Evolutionary conservation across 2,797 vertebrate genomes (phyloP), one percentile per base, ranked within the genome.

Genomic region (Heterohyrax brucei): DNA sequence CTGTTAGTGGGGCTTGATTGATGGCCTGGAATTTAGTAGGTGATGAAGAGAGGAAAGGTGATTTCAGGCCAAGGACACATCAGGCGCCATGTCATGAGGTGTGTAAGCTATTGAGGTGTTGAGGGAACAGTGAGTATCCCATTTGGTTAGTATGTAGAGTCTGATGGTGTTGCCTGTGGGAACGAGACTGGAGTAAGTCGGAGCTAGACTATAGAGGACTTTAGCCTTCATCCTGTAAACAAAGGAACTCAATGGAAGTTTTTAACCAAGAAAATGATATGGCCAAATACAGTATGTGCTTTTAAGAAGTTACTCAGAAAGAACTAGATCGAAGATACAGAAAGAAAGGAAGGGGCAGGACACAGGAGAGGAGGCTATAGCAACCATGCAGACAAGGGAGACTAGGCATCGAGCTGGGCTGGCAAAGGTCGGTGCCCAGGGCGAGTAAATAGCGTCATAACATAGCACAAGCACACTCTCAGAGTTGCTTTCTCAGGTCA

Each of bases 1-100:
- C 28, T 91, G 59, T 68, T 73, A 26, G 39, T 73, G 79, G 39
- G 26, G 22, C 56, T 73, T 85, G 66, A 70, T 59, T 46, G 39
- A 64, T 91, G 83, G 70, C 66, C 73, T 62, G 53, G 26, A 77
- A 80, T 88, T 87, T 46, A 66, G 82, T 46, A 81, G 87, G 66
- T 61, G 73, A 59, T 46, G 30, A 87, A 72, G 56, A 53, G 24
- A 83, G 12, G 22, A 86, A 68, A 75, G 87, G 86, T 44, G 30
- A 82, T 39, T 88, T 61, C 50, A 59, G 46, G 53, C 26, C 77
- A 85, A 94, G 87, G 72, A 73, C 22, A 84, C 6, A 64, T 80
- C 72, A 12, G 30, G 70, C 76, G 75, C 73, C n/a, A 76, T 93
- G 66, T 59, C 28, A 53, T 48, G 33, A 93, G 68, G 26, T 44